Percentiles rank a stretch among this genome's conserved stretches.
These are phyloP conservation scores for Netelia virgata DNA, from an alignment of 2,888 invertebrate species.

Conservation along the genomic window DNA sequence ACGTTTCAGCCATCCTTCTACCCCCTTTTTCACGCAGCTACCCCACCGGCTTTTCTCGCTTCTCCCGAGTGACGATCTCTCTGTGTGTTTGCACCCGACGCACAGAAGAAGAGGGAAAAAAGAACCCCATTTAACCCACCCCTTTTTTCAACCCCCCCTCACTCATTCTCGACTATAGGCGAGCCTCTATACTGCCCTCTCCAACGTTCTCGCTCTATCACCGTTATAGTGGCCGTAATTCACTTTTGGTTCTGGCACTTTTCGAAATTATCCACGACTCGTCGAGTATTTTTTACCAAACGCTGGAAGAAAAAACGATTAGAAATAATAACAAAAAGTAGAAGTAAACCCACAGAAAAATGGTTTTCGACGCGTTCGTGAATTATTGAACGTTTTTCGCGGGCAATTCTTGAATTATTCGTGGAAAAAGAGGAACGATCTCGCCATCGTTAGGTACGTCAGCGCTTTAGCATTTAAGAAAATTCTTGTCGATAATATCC, in stretches of 20 bases:
- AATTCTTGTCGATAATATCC: conserved; percentile 22
- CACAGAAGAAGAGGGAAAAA: conserved; percentile 31
- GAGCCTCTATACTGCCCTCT: conserved; percentile 16
- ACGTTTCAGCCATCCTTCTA: conserved; percentile 43
- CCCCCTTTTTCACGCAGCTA: conserved; percentile 4
- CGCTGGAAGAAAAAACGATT: not conserved
- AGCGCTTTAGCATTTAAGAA: not conserved
- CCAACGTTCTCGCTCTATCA: not conserved
- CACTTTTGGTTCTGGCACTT: conserved; percentile 48
- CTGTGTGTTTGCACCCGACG: conserved; percentile 48
- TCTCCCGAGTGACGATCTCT: conserved; percentile 37
- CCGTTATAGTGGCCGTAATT: conserved; percentile 43
- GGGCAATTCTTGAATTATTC: too few species aligned
- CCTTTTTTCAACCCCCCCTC: conserved; percentile 34
- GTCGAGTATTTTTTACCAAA: not conserved
- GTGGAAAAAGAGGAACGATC: too few species aligned
- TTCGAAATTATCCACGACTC: conserved; percentile 31
- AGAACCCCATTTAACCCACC: conserved; percentile 55
- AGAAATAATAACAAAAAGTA: too few species aligned
- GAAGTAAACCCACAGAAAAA: too few species aligned
- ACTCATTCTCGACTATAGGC: conserved; percentile 20
- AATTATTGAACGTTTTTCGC: too few species aligned
- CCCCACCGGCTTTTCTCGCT: conserved; percentile 59
- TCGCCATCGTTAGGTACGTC: too few species aligned
- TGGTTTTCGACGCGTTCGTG: too few species aligned